Evolutionary conservation across 2,888 invertebrate species (phyloP).

Genomic region (Drosophila percnosoma): DNA sequence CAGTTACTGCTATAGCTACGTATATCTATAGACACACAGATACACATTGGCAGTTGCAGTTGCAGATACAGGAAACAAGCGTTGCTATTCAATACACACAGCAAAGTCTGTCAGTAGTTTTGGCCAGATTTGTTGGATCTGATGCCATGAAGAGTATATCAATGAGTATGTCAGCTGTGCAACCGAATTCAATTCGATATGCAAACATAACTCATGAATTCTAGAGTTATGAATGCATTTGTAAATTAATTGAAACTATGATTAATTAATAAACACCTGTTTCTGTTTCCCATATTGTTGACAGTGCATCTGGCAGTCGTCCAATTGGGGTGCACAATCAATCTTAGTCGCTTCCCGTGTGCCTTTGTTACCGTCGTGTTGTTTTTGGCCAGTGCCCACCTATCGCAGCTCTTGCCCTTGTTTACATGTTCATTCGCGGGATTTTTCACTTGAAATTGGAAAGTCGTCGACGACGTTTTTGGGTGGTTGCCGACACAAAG

Average conservation of each 20-base stretch:
- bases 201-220: neutral
- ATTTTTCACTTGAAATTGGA: constrained; percentile 80
- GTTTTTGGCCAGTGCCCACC: constrained; percentile 59
- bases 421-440: constrained; percentile 80
- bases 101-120: constrained; percentile 50
- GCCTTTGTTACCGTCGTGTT: constrained; percentile 36
- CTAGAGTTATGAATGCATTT: neutral
- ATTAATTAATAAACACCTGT: neutral
- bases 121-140: constrained; percentile 30
- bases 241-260: neutral
- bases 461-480: constrained; percentile 67
- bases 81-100: constrained; percentile 45
- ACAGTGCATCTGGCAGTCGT: constrained; percentile 27
- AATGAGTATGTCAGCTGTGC: neutral
- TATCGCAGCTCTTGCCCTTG: constrained; percentile 59
- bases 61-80: constrained; percentile 56
- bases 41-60: constrained; percentile 39
- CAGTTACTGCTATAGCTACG: neutral
- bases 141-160: constrained; percentile 22
- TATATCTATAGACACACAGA: constrained; percentile 4
- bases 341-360: constrained; percentile 44
- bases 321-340: neutral
- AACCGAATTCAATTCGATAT: neutral
- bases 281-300: neutral
- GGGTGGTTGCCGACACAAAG: constrained; percentile 48